A percentile compares a stretch with the other conserved stretches of the same genome.
Conservation (phyloP, 2,113 vertebrate species). For the Nibea albiflora region DNA sequence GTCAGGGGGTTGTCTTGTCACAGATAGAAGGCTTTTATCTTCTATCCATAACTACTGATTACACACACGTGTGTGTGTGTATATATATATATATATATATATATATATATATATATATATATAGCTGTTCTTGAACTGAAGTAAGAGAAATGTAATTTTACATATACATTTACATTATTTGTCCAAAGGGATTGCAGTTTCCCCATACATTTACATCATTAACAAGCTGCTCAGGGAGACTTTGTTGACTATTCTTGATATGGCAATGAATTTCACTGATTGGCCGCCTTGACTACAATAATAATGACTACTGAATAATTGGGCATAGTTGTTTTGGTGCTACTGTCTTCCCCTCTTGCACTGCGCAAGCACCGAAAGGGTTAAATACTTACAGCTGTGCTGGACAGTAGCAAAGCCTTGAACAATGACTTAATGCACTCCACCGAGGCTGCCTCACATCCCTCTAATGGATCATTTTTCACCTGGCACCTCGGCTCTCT, state of each 20-base stretch:
- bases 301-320: too few relatives aligned
- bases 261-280: not conserved
- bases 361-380: slow-evolving; percentile 3
- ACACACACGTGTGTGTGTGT: too few relatives aligned
- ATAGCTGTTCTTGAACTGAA: not conserved
- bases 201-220: not conserved
- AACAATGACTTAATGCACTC: slow-evolving; percentile 74
- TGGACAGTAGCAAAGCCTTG: slow-evolving; percentile 59
- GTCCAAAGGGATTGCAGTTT: not conserved
- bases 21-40: slow-evolving; percentile 13
- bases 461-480: slow-evolving; percentile 78
- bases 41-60: not conserved
- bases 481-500: slow-evolving; percentile 76
- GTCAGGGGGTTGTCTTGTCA: slow-evolving; percentile 27
- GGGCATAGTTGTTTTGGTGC: not conserved
- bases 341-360: not conserved
- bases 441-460: slow-evolving; percentile 59
- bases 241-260: not conserved
- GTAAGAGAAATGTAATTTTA: not conserved
- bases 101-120: not conserved
- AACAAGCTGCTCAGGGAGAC: not conserved
- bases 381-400: slow-evolving; percentile 47
- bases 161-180: not conserved
- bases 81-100: not conserved
- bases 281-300: not conserved